Conservation (phyloP, 2,888 invertebrate species). For the Stegana nigrithorax region DNA sequence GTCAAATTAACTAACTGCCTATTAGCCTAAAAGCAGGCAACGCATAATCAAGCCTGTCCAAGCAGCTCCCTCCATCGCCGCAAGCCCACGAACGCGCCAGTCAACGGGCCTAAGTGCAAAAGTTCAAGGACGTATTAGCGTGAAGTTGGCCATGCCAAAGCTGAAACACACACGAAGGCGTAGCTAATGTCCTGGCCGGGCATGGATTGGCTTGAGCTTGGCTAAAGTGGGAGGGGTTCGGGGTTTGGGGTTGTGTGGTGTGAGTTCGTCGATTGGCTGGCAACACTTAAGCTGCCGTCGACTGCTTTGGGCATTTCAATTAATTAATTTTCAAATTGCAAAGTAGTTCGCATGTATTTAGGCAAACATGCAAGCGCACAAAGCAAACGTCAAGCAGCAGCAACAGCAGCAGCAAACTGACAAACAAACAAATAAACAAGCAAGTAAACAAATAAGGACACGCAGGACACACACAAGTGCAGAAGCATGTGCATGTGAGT, state of each 20-base stretch:
- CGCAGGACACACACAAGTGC: slow-evolving; percentile 35
- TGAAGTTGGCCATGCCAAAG: not conserved
- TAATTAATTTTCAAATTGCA: slow-evolving; percentile 59
- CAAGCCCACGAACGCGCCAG: slow-evolving; percentile 4
- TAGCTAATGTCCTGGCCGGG: too few species aligned
- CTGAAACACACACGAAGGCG: not conserved
- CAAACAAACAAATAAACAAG: slow-evolving; percentile 32
- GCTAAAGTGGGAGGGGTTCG: not conserved
- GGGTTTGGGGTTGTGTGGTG: not conserved
- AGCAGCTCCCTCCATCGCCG: not conserved
- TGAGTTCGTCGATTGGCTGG: too few species aligned
- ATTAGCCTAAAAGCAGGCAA: slow-evolving; percentile 7
- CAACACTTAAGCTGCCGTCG: not conserved
- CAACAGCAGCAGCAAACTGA: slow-evolving; percentile 27
- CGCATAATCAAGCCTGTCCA: too few species aligned
- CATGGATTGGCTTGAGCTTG: too few species aligned
- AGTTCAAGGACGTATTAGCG: slow-evolving; percentile 46
- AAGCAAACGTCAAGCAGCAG: not conserved
- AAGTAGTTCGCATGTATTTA: slow-evolving; percentile 27
- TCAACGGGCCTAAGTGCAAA: slow-evolving; percentile 29
- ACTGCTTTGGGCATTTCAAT: slow-evolving; percentile 48
- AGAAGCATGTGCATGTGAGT: slow-evolving; percentile 29
- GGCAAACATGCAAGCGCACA: not conserved
- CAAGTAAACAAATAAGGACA: slow-evolving; percentile 53
- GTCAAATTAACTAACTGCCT: not conserved